Base-by-base conservation (phyloP, 2,113 vertebrate species). In the Psettodes erumei region DNA sequence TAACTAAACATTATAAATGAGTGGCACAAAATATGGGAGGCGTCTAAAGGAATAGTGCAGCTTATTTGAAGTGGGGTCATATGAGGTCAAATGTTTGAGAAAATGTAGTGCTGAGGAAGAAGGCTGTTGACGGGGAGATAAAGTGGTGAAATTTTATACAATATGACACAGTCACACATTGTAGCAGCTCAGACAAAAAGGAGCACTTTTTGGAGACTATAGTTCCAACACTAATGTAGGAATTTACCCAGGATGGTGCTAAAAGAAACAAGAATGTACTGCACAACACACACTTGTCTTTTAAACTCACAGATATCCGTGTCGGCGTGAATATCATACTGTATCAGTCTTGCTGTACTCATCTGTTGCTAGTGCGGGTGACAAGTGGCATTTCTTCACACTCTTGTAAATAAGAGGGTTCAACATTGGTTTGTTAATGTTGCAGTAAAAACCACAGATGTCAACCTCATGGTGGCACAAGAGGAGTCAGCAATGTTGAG, bases 1-100 rank as follows among this genome's bases (percentile, higher is more conserved):
- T 75, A 71, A 74, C 77, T 71, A 28, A 33, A 53, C 48, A 21
- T 51, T 59, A 42, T 8, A 35, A 65, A 51, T 63, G 2, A 32
- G 21, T 15, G 19, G n/a, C n/a, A n/a, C n/a, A n/a, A n/a, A n/a
- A n/a, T n/a, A n/a, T n/a, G n/a, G n/a, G n/a, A n/a, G n/a, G n/a
- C n/a, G n/a, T n/a, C n/a, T n/a, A n/a, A n/a, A n/a, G n/a, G n/a
- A n/a, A n/a, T n/a, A n/a, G n/a, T n/a, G n/a, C n/a, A n/a, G n/a
- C n/a, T n/a, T n/a, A n/a, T n/a, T n/a, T n/a, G n/a, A n/a, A n/a
- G n/a, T n/a, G n/a, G n/a, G n/a, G n/a, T n/a, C n/a, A n/a, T n/a
- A n/a, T n/a, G n/a, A n/a, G n/a, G n/a, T n/a, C n/a, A n/a, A n/a
- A n/a, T n/a, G n/a, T n/a, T n/a, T n/a, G n/a, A n/a, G n/a, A n/a